phyloP scores from a whole-genome alignment of 2,113 vertebrate genomes.

The Eudyptes chrysolophus region DNA sequence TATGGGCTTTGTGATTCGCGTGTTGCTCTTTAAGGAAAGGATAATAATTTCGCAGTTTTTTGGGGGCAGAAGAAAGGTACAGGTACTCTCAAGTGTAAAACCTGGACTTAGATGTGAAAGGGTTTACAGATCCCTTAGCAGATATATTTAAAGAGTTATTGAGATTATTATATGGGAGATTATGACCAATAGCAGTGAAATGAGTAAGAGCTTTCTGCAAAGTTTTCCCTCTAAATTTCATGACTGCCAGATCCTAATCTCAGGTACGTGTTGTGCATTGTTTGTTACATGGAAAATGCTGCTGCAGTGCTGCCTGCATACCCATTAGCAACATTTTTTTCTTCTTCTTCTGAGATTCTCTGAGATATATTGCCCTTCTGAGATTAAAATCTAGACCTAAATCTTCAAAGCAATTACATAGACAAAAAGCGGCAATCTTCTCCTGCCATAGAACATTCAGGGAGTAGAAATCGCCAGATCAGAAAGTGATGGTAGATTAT shows the following conservation, averaged over 20 bases:
- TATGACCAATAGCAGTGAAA: background rate
- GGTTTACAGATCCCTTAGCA: background rate
- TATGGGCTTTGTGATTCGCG: rapidly evolving
- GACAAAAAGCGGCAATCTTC: slow-evolving; percentile 25
- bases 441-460: background rate
- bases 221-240: background rate
- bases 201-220: background rate
- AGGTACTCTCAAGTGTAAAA: background rate
- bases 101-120: background rate
- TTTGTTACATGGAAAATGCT: background rate
- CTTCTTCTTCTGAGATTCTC: background rate
- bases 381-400: slow-evolving; percentile 41
- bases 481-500: background rate
- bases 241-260: background rate
- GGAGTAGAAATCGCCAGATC: background rate
- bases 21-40: background rate
- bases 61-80: background rate
- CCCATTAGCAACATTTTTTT: background rate
- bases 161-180: background rate
- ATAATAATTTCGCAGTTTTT: background rate
- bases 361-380: background rate
- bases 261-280: background rate
- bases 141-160: background rate
- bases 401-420: slow-evolving; percentile 19
- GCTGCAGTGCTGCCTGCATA: background rate